Base-by-base conservation (phyloP, 2,797 vertebrate species). In the Jordanella pulchra region DNA sequence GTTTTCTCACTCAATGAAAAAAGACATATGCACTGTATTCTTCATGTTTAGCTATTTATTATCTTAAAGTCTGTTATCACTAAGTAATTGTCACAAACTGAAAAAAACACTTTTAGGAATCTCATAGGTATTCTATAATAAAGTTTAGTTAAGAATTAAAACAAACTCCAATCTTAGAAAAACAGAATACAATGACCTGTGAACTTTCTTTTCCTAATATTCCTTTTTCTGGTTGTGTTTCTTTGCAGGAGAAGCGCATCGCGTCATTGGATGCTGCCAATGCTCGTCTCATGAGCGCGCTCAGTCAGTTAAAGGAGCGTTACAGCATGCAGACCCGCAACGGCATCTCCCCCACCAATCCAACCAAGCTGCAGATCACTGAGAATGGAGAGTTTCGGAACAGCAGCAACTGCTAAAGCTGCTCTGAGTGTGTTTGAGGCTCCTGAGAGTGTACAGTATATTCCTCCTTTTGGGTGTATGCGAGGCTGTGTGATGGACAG, bases 321-420 rank as follows among this genome's bases (percentile, higher is more conserved):
- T 99, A 99, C 96, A 99, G 97, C 96, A 96, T 98, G 94, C 98
- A 98, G 93, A 97, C 84, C 9, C 97, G 97, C 92, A 99, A 99
- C 84, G 98, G 98, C 93, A 96, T 99, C 94, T 99, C 98, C 76
- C 97, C 97, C 90, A 99, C 97, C 95, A 98, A 98, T 94, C 96
- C 97, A 92, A 97, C 96, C 94, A 98, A 99, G 90, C 96, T 98
- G 90, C 97, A 98, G 95, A 98, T 98, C 80, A 98, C 98, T 0
- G 97, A 99, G 87, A 99, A 99, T 86, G 98, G 97, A 87, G 98
- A 99, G 93, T 99, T 99, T 92, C 93, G 97, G 89, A 99, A 99
- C 96, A 98, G 97, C 96, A 98, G 97, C 95, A 98, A 97, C 93
- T 99, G 97, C 85, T 98, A 95, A 94, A 77, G 50, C 67, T 3